Evolutionary conservation across 2,888 invertebrate species (phyloP).

Genomic region (Lucinisca nassula): DNA sequence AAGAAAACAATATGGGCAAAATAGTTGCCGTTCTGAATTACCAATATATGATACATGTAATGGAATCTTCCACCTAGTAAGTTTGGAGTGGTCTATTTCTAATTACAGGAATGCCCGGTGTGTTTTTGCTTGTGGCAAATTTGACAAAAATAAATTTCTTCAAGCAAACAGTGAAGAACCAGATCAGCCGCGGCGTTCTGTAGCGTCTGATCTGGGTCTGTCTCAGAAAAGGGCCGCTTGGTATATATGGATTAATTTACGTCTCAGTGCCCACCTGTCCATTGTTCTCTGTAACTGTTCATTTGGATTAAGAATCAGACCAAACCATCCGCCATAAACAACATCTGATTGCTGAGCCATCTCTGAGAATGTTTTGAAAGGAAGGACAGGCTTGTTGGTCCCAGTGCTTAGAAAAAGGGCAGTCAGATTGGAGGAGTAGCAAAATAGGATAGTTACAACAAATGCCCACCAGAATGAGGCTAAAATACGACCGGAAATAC

Average conservation of each 20-base stretch:
- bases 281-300: constrained; percentile 38
- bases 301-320: constrained; percentile 39
- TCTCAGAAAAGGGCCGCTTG: no score
- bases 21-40: no score
- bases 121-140: no score
- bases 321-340: constrained; percentile 54
- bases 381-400: constrained; percentile 12
- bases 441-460: not conserved
- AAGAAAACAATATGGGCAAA: no score
- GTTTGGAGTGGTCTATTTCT: no score
- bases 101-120: no score
- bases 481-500: constrained; percentile 8
- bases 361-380: constrained; percentile 52
- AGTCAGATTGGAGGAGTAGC: constrained; percentile 36
- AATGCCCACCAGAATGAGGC: constrained; percentile 31
- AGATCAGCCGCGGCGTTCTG: not conserved
- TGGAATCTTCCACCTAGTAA: no score
- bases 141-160: no score
- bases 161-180: no score
- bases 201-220: not conserved
- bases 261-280: constrained; percentile 17
- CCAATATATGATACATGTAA: no score
- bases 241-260: no score
- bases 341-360: constrained; percentile 45
- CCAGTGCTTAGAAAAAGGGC: constrained; percentile 6